Conservation (phyloP, 2,888 invertebrate species). For the Phania funesta region DNA sequence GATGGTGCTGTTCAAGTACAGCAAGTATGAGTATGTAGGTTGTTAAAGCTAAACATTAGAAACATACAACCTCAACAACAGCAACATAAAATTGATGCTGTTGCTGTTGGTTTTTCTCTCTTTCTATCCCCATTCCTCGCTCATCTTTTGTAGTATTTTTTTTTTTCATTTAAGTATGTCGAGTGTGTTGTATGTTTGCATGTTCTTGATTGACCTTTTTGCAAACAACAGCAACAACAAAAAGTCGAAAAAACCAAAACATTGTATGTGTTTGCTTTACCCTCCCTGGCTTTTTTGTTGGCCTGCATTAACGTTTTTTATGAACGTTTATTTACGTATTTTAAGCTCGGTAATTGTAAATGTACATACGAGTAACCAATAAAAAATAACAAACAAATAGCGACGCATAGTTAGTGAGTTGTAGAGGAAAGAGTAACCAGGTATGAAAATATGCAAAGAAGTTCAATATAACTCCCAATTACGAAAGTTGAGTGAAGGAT, state of each 20-base stretch:
- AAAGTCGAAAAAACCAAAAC: background rate
- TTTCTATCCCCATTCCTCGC: background rate
- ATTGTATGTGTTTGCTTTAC: background rate
- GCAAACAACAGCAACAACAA: constrained; percentile 22
- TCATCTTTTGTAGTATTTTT: background rate
- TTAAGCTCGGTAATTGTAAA: constrained; percentile 52
- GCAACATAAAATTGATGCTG: constrained; percentile 42
- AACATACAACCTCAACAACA: constrained; percentile 52
- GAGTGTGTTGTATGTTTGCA: constrained; percentile 56
- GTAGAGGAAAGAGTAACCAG: constrained; percentile 11
- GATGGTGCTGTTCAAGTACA: constrained; percentile 37
- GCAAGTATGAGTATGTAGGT: constrained; percentile 44
- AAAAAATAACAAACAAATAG: background rate
- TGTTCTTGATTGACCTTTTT: constrained; percentile 67
- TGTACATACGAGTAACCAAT: constrained; percentile 32
- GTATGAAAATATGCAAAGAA: background rate
- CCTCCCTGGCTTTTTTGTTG: background rate
- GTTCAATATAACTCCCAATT: too few species aligned
- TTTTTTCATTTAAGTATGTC: constrained; percentile 34
- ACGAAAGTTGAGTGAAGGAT: too few species aligned
- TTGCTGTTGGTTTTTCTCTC: constrained; percentile 7
- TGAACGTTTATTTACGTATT: constrained; percentile 20
- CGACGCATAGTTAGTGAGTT: background rate
- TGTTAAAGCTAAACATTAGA: constrained; percentile 55
- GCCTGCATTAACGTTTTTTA: background rate